These are phyloP conservation scores for Hydrozoanthus tunicans DNA, from an alignment of 64 coral and sea anemone species.

Conservation along the genomic window DNA sequence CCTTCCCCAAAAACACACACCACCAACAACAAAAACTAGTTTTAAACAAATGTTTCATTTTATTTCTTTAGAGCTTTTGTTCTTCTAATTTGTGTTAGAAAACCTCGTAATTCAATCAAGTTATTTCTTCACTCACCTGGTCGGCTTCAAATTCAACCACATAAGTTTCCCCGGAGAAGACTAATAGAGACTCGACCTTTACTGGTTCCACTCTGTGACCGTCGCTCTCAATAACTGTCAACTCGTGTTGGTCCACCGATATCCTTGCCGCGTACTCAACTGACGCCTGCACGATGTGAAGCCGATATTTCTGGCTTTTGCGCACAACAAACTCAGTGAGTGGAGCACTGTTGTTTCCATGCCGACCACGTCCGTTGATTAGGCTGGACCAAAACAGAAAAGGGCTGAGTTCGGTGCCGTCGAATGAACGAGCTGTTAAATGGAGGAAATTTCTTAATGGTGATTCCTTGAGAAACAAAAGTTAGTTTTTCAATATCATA, in stretches of 20 bases:
- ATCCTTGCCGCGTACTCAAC: constrained; percentile 15
- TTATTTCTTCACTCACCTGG: background rate
- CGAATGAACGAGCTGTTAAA: background rate
- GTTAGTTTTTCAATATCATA: too few species aligned
- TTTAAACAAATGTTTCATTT: too few species aligned
- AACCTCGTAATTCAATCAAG: background rate
- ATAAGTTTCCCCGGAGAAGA: constrained; percentile 61
- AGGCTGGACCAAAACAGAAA: constrained; percentile 37
- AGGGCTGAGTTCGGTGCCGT: background rate
- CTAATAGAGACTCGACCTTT: constrained; percentile 56
- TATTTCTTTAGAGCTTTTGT: too few species aligned
- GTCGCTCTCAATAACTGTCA: constrained; percentile 72
- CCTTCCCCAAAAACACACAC: too few species aligned
- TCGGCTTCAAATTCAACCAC: constrained; percentile 57
- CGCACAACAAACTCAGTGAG: constrained; percentile 42
- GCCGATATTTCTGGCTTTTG: constrained; percentile 45
- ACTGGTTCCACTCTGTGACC: constrained; percentile 61
- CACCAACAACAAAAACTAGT: too few species aligned
- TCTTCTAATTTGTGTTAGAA: background rate
- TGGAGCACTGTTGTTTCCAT: constrained; percentile 48
- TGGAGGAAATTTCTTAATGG: too few species aligned
- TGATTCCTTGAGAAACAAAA: too few species aligned
- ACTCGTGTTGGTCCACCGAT: constrained; percentile 60
- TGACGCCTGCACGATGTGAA: constrained; percentile 27
- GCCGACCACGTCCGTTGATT: constrained; percentile 42